Evolutionary conservation across 2,797 vertebrate species (phyloP), one percentile per base, ranked within the genome.

Genomic region (Poeciliopsis presidionis): DNA sequence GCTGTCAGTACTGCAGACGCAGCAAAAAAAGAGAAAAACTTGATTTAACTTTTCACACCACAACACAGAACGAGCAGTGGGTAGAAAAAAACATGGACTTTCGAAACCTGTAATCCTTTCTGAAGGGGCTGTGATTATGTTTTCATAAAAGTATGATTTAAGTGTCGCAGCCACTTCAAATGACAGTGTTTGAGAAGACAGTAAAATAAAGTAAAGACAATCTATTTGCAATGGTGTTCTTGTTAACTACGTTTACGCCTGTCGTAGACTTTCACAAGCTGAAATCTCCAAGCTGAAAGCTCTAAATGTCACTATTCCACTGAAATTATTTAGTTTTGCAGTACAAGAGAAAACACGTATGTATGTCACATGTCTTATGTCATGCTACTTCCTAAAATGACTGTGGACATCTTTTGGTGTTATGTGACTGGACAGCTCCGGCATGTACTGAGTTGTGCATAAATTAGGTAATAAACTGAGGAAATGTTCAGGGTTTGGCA

Each of bases 1-100:
- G 89, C 91, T 78, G 78, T 69, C 72, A 81, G 91, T 93, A 89
- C 84, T 92, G 92, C 92, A 88, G 82, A 92, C 81, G 49, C 89
- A 91, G 93, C 93, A 67, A 73, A 84, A 90, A 74, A 90, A 81
- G 0, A 81, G 16, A 73, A 84, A 90, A 81, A 0, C n/a, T 55
- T 39, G 49, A 72, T 43, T 74, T 43, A 69, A 41, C 25, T 79
- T 57, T 77, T 88, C 61, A 80, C 78, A 78, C 77, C 73, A 74
- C 71, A 75, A 73, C 75, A 67, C 20, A 49, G 73, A 76, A 14
- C 41, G 36, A 41, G 63, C 36, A 45, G 4, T 22, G 59, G 53
- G 57, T 55, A 75, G 14, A 65, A 51, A 28, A 51, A 28, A 45
- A 63, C 18, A 2, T 30, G 12, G 46, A 41, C 2, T 57, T 67